Evolutionary conservation across 2,888 invertebrate genomes (phyloP).

Genomic region (Brassicogethes aeneus): DNA sequence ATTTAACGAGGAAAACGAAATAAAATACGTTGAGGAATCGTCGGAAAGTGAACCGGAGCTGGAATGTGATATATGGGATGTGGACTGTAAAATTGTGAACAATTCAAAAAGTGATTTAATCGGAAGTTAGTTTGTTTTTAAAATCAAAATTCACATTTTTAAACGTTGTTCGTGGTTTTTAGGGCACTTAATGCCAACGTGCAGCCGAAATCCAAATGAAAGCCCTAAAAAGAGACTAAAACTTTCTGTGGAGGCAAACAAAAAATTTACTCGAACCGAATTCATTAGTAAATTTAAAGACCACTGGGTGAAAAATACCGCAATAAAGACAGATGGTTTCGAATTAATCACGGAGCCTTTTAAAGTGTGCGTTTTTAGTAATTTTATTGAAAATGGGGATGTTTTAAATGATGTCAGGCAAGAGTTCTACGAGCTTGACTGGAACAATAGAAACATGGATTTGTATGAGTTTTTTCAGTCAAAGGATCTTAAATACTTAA

Average conservation of each 20-base stretch:
- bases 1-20: constrained; percentile 11
- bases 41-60: constrained; percentile 32
- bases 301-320: constrained; percentile 44
- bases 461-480: constrained; percentile 83
- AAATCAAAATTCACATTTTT: too few relatives aligned
- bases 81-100: constrained; percentile 25
- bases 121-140: too few relatives aligned
- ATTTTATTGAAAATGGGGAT: constrained; percentile 49
- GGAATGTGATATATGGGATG: constrained; percentile 33
- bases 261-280: constrained; percentile 12
- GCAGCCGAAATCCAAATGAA: constrained; percentile 20
- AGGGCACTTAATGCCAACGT: constrained; percentile 33
- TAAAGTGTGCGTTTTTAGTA: constrained; percentile 55
- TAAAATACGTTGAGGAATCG: constrained; percentile 20
- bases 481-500: constrained; percentile 51
- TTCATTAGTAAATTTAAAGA: constrained; percentile 24
- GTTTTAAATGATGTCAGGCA: constrained; percentile 54
- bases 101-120: neutral
- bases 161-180: too few relatives aligned
- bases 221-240: constrained; percentile 24
- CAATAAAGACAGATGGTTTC: constrained; percentile 38
- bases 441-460: constrained; percentile 74
- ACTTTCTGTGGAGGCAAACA: constrained; percentile 20
- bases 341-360: constrained; percentile 57
- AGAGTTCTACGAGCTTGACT: constrained; percentile 58